Base-by-base conservation (phyloP, 1,140 invertebrate species). In the Pseudomyrmex flavicornis region DNA sequence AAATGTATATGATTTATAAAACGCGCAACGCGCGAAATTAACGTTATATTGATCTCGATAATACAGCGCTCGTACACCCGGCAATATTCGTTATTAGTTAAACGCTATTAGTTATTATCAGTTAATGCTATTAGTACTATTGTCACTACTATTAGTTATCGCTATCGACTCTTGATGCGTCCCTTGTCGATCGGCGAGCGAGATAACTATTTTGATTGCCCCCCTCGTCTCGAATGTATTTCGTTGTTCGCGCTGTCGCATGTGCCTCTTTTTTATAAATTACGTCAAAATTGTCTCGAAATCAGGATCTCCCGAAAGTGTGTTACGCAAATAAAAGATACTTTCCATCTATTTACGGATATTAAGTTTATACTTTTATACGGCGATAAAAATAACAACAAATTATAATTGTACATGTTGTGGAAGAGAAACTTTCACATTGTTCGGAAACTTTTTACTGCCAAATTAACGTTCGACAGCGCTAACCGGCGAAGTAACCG, bases 81-180 rank as follows among this genome's bases (percentile, higher is more conserved):
- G 70, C 62, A 7, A 48, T 48, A 69, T 72, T 68, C 73, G 70
- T 89, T 89, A 91, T 91, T 88, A 89, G 88, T 92, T 91, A 90
- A 35, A 92, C 87, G 83, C 87, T 87, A 91, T 90, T 90, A 92
- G 85, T 90, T 92, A 91, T 84, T 66, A 89, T 93, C 90, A 91
- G 84, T 92, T 90, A 83, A 88, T 65, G 79, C 83, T 89, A 90
- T 91, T 90, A 85, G 83, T 88, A 89, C 83, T 89, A 89, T 85
- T 89, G 85, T 68, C 72, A 86, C 75, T 89, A 89, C 91, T 88
- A 92, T 92, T 90, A 92, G 91, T 92, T 92, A 93, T 92, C 86
- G 90, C 91, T 91, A 92, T 92, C 90, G 91, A 93, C 88, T 91
- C 88, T 89, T 86, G 61, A 88, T 88, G 58, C 77, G 58, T 86